These are phyloP conservation scores for Pharmacophagus antenor DNA, from an alignment of 2,888 invertebrate genomes.

Conservation along the genomic window DNA sequence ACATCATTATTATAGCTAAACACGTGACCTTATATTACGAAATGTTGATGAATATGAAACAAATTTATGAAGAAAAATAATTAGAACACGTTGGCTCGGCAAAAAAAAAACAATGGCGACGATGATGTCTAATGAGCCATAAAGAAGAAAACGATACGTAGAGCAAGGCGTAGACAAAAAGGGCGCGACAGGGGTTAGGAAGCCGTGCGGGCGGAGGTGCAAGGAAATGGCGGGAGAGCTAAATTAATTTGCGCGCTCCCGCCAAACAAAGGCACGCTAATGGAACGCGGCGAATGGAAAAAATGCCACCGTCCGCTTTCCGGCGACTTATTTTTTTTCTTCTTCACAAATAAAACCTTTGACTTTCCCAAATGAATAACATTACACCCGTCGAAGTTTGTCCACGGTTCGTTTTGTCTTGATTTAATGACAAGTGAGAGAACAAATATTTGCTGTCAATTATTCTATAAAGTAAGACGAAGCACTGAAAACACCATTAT, in stretches of 20 bases:
- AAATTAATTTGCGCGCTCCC: constrained; percentile 82
- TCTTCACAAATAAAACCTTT: constrained; percentile 75
- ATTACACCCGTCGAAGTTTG: constrained; percentile 74
- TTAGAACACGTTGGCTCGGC: constrained; percentile 72
- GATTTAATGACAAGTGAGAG: constrained; percentile 71
- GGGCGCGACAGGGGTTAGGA: constrained; percentile 66
- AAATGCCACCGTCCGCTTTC: constrained; percentile 81
- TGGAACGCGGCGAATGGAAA: constrained; percentile 82
- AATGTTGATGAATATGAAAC: constrained; percentile 34
- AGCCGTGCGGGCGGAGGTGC: constrained; percentile 55
- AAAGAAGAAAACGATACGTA: constrained; percentile 82
- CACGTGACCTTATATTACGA: no score
- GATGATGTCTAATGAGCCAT: constrained; percentile 80
- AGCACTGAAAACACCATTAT: no score
- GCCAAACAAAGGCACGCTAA: constrained; percentile 82
- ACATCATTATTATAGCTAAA: no score
- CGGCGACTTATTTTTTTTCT: constrained; percentile 75
- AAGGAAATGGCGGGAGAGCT: constrained; percentile 80
- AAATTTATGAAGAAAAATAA: constrained; percentile 75
- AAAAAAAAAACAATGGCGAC: constrained; percentile 76
- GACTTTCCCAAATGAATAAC: constrained; percentile 80
- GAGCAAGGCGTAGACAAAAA: constrained; percentile 80
- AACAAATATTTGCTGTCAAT: constrained; percentile 36
- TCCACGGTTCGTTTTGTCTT: constrained; percentile 65
- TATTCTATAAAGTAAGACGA: constrained; percentile 10